Evolutionary conservation across 2,888 invertebrate species (phyloP).

Genomic region (Coecobrya sp.): DNA sequence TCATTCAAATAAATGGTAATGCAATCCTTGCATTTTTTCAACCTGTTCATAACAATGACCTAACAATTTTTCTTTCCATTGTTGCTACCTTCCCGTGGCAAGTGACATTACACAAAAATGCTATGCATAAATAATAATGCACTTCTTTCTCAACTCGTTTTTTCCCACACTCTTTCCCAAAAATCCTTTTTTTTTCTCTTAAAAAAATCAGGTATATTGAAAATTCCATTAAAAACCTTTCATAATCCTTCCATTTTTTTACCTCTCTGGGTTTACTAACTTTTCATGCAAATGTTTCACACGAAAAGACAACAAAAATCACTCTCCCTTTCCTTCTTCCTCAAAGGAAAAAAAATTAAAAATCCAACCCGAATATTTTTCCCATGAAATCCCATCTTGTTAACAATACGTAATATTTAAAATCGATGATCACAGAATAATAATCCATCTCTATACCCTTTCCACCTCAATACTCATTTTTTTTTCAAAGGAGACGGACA

Average conservation of each 20-base stretch:
- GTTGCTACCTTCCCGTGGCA: no score
- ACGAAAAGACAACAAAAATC: not conserved
- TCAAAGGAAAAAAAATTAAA: no score
- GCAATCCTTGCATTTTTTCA: no score
- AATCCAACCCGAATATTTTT: slow-evolving; percentile 64
- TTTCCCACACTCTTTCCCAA: slow-evolving; percentile 20
- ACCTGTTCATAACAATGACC: no score
- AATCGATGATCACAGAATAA: not conserved
- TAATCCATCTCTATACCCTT: not conserved
- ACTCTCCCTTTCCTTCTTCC: slow-evolving; percentile 45
- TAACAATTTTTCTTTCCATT: no score
- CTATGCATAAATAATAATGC: no score
- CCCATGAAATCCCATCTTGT: slow-evolving; percentile 54
- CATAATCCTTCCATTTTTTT: slow-evolving; percentile 39
- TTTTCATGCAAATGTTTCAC: not conserved
- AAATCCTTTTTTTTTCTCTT: slow-evolving; percentile 12
- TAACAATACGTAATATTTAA: not conserved
- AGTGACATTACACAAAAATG: no score
- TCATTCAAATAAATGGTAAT: no score
- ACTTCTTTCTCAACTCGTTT: not conserved
- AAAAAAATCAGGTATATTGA: slow-evolving; percentile 1
- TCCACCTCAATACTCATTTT: not conserved
- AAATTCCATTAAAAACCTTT: not conserved
- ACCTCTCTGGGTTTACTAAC: not conserved
- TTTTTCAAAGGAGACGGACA: not conserved